These are phyloP conservation scores for Julus scandinavius DNA, from an alignment of 2,888 invertebrate genomes.

Conservation along the genomic window DNA sequence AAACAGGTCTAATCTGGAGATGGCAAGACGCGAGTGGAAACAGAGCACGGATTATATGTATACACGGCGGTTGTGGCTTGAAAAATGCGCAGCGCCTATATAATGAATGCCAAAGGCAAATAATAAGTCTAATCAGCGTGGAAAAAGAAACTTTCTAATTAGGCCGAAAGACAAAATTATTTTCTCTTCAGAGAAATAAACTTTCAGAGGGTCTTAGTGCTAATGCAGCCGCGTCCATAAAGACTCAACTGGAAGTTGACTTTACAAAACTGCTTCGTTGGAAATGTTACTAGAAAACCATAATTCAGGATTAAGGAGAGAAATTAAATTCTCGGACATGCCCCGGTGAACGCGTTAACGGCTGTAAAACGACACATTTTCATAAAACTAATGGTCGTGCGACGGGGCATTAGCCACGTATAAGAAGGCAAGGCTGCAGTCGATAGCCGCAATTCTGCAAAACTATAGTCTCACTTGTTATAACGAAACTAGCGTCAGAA, in stretches of 20 bases:
- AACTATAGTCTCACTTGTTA: neutral
- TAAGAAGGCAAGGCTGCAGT: neutral
- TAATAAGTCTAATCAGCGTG: conserved; percentile 10
- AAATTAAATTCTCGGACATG: neutral
- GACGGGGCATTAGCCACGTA: neutral
- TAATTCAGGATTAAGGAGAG: neutral
- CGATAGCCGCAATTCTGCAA: neutral
- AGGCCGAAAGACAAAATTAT: neutral
- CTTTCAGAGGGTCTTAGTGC: neutral
- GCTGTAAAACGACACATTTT: neutral
- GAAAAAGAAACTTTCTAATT: conserved; percentile 16
- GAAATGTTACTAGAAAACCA: neutral
- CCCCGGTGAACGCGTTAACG: neutral
- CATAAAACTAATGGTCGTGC: neutral
- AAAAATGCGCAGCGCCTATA: neutral
- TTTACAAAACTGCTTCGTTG: neutral
- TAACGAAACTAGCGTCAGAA: too few relatives aligned
- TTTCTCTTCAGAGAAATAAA: conserved; percentile 15
- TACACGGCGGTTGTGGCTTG: neutral
- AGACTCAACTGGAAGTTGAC: neutral
- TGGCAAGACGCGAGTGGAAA: neutral
- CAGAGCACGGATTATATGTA: neutral
- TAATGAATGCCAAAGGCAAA: neutral
- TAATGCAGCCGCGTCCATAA: neutral
- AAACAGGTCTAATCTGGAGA: neutral